These are phyloP conservation scores for Labia minor DNA, from an alignment of 2,888 invertebrate genomes.

Conservation along the genomic window DNA sequence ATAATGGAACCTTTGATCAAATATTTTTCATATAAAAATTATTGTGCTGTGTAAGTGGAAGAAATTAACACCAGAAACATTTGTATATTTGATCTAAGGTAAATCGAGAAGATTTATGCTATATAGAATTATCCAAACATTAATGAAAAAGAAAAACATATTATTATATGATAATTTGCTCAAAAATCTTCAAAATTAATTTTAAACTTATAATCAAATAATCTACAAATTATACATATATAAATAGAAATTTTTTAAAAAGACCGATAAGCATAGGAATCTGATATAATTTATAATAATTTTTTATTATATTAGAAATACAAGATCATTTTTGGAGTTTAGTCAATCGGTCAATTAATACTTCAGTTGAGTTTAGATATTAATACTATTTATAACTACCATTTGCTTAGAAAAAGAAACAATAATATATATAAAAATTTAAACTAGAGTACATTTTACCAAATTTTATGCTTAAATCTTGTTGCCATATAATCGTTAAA, in stretches of 20 bases:
- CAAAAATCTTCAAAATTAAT: neutral
- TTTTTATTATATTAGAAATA: neutral
- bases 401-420: neutral
- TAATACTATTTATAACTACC: no score
- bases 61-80: neutral
- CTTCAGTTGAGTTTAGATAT: neutral
- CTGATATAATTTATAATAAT: neutral
- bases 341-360: neutral
- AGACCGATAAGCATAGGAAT: neutral
- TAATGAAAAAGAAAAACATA: neutral
- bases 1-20: conserved; percentile 2
- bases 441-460: neutral
- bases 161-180: neutral
- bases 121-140: neutral
- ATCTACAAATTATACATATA: neutral
- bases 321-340: neutral
- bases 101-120: neutral
- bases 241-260: neutral
- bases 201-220: neutral
- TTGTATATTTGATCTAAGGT: neutral
- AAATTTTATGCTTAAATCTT: conserved; percentile 3
- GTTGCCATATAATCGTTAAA: conserved; percentile 9
- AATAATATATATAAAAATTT: neutral
- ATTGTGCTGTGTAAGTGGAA: neutral
- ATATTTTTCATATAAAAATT: neutral